Evolutionary conservation across 1,140 invertebrate genomes (phyloP).

Genomic region (Spodoptera frugiperda): DNA sequence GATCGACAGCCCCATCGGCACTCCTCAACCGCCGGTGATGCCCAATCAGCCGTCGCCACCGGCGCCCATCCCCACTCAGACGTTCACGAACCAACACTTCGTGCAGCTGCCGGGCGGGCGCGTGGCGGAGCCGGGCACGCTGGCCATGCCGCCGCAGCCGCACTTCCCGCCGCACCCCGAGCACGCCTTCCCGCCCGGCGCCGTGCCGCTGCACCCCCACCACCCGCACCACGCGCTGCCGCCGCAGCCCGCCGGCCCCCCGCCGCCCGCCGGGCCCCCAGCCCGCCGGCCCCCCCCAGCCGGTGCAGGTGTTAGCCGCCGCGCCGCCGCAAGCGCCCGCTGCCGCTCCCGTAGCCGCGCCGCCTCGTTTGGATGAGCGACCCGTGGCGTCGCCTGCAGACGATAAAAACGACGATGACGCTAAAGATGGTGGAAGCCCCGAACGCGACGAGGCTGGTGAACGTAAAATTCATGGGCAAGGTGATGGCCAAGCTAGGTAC

Average conservation of each 20-base stretch:
- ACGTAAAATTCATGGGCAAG: conserved; percentile 75
- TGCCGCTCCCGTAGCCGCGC: conserved; percentile 26
- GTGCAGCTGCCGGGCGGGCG: conserved; percentile 72
- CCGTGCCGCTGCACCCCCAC: conserved; percentile 52
- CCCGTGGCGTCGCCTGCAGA: conserved; percentile 56
- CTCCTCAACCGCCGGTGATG: conserved; percentile 75
- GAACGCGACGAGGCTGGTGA: conserved; percentile 71
- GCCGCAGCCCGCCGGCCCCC: conserved; percentile 37
- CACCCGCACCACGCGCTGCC: conserved; percentile 48
- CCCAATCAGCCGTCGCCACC: conserved; percentile 86
- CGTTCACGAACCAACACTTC: conserved; percentile 93
- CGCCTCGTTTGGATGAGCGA: conserved; percentile 59
- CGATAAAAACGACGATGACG: conserved; percentile 68
- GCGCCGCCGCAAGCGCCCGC: neutral
- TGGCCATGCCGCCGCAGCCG: conserved; percentile 74
- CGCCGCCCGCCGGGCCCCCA: conserved; percentile 51
- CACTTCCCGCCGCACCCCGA: conserved; percentile 77
- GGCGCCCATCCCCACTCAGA: conserved; percentile 90
- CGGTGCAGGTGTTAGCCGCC: neutral
- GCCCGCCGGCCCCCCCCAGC: conserved; percentile 38
- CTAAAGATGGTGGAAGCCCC: conserved; percentile 72
- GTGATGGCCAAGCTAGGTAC: conserved; percentile 75
- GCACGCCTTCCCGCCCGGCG: conserved; percentile 61
- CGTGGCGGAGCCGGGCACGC: conserved; percentile 67
- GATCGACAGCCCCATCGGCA: conserved; percentile 89